Base-by-base conservation (phyloP, 2,888 invertebrate genomes). In the Heliconius hortense region DNA sequence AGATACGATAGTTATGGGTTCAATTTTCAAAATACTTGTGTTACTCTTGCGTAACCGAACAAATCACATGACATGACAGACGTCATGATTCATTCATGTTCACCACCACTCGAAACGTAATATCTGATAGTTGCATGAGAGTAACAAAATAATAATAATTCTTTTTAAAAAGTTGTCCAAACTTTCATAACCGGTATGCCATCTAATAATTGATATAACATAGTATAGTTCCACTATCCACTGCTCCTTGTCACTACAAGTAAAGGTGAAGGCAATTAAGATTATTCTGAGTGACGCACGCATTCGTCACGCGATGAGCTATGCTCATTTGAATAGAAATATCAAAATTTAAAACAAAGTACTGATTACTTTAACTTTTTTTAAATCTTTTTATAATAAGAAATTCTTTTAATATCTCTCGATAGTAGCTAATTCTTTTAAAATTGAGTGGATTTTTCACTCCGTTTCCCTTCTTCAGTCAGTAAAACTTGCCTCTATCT, bases 211-310 rank as follows among this genome's bases (percentile, higher is more conserved):
- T 64, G 31, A n/a, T 15, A 59, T 59, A 59, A 13, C 5, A 39
- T 28, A 56, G 56, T n/a, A 63, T 35, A 64, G 60, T 66, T 39
- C 71, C 35, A 26, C 66, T 64, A 39, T 39, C 70, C 28, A 53
- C 21, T 48, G 74, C 70, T 15, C 48, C 53, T 24, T 62, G 48
- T 43, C 67, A 26, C 66, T n/a, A 26, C 39, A n/a, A 53, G 24
- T 26, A 13, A 74, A 74, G 70, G 64, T 48, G 64, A 66, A 71
- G 39, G 63, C 26, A 70, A 71, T 70, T 70, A 71, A 28, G 64
- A 75, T 71, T 71, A 75, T 35, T 71, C 28, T 13, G 59, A 75
- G 43, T 75, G 75, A 71, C 75, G 70, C 35, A 39, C 56, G 15
- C 24, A 59, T 66, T 56, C 71, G 39, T 75, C 75, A 75, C 71